Conservation (phyloP, 2,888 invertebrate genomes). For the Sepiola atlantica region DNA sequence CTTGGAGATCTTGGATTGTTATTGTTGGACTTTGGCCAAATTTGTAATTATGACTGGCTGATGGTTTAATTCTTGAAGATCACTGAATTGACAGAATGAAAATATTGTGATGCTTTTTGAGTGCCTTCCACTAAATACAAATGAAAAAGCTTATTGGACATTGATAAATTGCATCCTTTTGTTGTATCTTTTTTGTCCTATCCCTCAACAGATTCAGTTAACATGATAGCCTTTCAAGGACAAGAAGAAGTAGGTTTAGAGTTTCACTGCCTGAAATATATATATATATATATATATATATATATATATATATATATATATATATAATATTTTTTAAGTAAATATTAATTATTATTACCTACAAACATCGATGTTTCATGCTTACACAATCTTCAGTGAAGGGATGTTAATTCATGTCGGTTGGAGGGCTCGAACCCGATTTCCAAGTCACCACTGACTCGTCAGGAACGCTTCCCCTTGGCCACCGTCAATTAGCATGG, state of each 20-base stretch:
- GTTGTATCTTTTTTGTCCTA: neutral
- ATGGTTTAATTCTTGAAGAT: conserved; percentile 8
- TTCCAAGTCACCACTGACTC: no score
- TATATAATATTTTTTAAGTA: no score
- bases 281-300: conserved; percentile 32
- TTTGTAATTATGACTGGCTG: neutral
- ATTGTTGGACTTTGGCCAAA: neutral
- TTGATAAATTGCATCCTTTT: neutral
- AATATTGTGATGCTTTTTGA: neutral
- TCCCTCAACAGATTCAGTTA: neutral
- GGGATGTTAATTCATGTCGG: no score
- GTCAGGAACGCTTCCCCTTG: no score
- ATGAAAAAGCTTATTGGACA: conserved; percentile 2
- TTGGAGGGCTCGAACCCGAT: no score
- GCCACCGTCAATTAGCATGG: no score
- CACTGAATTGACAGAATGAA: conserved; percentile 2
- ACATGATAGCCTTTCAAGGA: neutral
- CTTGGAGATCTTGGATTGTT: neutral
- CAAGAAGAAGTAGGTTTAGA: neutral
- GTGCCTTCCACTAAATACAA: neutral
- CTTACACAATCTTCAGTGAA: no score
- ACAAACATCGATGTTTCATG: no score
- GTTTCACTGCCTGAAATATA: neutral
- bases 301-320: neutral
- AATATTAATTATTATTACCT: no score